phyloP scores from a whole-genome alignment of 2,888 invertebrate species.

The Apotomis betuletana region DNA sequence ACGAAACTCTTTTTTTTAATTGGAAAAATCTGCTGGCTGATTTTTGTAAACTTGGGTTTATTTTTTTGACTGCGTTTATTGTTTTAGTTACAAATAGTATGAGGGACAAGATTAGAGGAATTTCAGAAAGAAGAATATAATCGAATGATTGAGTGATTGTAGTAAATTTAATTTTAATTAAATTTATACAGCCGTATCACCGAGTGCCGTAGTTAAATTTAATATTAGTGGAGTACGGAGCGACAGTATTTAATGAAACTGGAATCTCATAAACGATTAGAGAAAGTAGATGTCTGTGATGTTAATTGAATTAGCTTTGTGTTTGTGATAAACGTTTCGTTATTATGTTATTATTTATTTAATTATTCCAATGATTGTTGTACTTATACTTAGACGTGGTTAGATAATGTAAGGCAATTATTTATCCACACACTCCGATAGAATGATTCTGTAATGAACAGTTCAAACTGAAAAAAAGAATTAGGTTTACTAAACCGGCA shows the following conservation, averaged over 20 bases:
- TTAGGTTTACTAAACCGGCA: neutral
- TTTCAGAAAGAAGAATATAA: neutral
- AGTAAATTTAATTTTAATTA: constrained; percentile 1
- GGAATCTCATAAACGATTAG: constrained; percentile 69
- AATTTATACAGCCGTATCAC: constrained; percentile 42
- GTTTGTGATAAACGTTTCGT: constrained; percentile 55
- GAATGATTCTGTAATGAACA: constrained; percentile 21
- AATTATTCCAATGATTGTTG: constrained; percentile 47
- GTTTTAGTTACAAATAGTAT: neutral
- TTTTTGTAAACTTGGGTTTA: neutral
- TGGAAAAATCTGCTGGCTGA: neutral
- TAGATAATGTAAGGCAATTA: constrained; percentile 46
- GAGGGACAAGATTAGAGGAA: neutral
- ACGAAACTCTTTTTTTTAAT: neutral
- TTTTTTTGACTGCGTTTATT: neutral
- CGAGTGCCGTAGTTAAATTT: constrained; percentile 71
- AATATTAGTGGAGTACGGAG: constrained; percentile 61
- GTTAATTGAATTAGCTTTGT: constrained; percentile 66
- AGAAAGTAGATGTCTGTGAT: constrained; percentile 78
- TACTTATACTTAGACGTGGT: constrained; percentile 45
- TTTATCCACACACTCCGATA: constrained; percentile 38
- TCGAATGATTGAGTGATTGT: constrained; percentile 14
- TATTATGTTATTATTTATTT: constrained; percentile 49
- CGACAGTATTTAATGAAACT: constrained; percentile 52
- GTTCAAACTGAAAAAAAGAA: neutral